Evolutionary conservation across 1,140 invertebrate genomes (phyloP), one percentile per base, ranked within the genome.

Genomic region (Drosophila seguyi): DNA sequence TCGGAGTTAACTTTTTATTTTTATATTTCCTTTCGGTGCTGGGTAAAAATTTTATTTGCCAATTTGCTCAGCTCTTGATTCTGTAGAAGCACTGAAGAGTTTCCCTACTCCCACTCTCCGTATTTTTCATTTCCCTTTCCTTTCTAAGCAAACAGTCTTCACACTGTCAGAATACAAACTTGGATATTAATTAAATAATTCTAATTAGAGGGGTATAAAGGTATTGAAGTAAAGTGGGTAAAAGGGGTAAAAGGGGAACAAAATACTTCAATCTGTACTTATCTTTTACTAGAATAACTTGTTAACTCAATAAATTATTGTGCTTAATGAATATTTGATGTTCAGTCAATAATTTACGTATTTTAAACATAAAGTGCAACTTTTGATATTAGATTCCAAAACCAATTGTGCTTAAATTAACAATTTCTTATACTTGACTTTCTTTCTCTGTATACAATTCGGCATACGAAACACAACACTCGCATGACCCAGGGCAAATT

Each of bases 1-100:
- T 79, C 65, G 45, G 68, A 79, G 52, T 72, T 53, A 73, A 73
- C 67, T 73, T 82, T 82, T 82, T 74, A 82, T 77, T 72, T 72
- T 72, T 44, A 20, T 44, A 14, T 44, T 20, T 20, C 5, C 13
- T 13, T 47, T 82, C 66, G 31, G 52, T 59, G 59, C 74, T 59
- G 73, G 81, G 66, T 75, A 84, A 79, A 82, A 84, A 72, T 84
- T 75, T 79, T 84, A 84, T 84, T 84, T 76, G 72, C 75, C 81
- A 84, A 84, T 84, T 84, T 84, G 61, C 52, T 76, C 39, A 71
- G 80, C 60, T 74, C 61, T 78, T 78, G 57, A 48, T 68, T 47
- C 36, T 29, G 63, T 38, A 63, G 14, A 47, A 47, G 44, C 44
- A 47, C 44, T 16, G 44, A 47, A 47, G 58, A 63, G 31, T 41